Conservation (phyloP, 2,888 invertebrate genomes). For the Limnephilus lunatus region DNA sequence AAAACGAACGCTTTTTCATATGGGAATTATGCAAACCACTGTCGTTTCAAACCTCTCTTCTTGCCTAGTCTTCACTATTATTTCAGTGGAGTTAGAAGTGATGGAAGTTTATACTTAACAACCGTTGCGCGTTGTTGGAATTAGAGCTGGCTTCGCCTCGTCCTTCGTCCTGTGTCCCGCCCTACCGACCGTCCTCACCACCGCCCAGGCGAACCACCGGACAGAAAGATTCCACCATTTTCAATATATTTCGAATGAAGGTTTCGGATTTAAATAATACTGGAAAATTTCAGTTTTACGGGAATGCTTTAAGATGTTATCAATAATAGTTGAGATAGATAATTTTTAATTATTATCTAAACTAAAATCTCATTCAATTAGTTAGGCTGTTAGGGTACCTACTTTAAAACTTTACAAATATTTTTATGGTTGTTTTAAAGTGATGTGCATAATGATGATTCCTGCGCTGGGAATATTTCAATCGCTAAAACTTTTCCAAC, state of each 20-base stretch:
- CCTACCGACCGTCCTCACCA: background rate
- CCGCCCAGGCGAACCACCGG: background rate
- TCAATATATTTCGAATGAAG: slow-evolving; percentile 7
- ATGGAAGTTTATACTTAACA: slow-evolving; percentile 37
- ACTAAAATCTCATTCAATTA: background rate
- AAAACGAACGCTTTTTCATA: background rate
- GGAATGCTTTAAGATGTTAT: background rate
- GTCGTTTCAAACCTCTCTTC: background rate
- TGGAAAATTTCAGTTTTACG: background rate
- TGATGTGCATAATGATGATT: background rate
- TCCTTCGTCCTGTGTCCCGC: background rate
- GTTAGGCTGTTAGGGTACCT: too few species aligned
- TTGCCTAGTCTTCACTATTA: background rate
- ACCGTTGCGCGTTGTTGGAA: slow-evolving; percentile 21
- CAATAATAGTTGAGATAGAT: background rate
- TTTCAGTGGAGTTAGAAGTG: slow-evolving; percentile 46
- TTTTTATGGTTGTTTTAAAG: background rate
- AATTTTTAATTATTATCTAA: background rate
- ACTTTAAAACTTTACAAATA: background rate
- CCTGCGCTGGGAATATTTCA: background rate
- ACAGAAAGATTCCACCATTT: background rate
- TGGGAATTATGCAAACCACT: slow-evolving; percentile 36
- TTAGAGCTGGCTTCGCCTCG: background rate
- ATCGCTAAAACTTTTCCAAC: background rate
- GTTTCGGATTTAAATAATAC: background rate